Conservation (phyloP, 2,888 invertebrate genomes). For the Tenthredo livida region DNA sequence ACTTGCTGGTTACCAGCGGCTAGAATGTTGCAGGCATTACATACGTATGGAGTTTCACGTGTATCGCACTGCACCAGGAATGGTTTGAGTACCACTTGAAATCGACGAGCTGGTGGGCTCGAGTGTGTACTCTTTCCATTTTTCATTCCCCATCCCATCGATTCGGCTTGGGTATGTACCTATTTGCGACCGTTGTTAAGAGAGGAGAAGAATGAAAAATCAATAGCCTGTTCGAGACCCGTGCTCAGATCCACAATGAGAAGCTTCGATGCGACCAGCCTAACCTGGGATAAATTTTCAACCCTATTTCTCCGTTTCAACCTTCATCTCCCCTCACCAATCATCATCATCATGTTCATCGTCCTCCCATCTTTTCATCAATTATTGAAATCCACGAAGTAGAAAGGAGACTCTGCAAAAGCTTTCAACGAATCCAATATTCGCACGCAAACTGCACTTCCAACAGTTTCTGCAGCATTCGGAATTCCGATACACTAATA, state of each 20-base stretch:
- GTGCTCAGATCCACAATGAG: conserved; percentile 35
- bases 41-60: neutral
- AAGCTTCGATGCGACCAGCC: conserved; percentile 20
- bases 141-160: conserved; percentile 36
- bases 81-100: conserved; percentile 46
- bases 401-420: neutral
- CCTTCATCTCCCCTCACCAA: neutral
- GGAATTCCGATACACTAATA: neutral
- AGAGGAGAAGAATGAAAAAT: conserved; percentile 47
- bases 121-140: conserved; percentile 49
- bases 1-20: neutral
- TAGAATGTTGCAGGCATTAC: neutral
- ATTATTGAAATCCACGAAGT: neutral
- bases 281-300: neutral
- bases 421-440: neutral
- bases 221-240: conserved; percentile 47
- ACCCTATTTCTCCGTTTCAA: conserved; percentile 4
- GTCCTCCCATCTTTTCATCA: neutral
- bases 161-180: conserved; percentile 8
- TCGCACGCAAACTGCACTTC: neutral
- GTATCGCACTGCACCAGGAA: conserved; percentile 29
- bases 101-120: conserved; percentile 41
- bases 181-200: conserved; percentile 49
- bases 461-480: neutral
- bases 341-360: neutral